A percentile compares a stretch with the other conserved stretches of the same genome.
phyloP scores from a whole-genome alignment of 2,797 vertebrate species.

The Thripadectes ignobilis region DNA sequence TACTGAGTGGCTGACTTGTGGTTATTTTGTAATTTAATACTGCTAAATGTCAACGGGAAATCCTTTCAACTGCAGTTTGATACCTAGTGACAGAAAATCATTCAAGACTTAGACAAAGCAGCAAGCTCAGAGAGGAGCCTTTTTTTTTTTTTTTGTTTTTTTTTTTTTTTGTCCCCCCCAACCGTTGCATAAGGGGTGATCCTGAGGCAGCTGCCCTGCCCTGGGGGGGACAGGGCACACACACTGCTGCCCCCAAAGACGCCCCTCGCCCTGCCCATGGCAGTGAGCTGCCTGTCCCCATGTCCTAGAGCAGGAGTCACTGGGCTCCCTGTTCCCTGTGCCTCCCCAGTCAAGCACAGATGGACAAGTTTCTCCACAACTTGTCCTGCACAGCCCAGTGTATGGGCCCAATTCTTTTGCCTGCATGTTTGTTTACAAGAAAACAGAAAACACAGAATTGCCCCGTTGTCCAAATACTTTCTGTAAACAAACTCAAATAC shows the following conservation, averaged over 20 bases:
- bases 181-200: constrained; percentile 51
- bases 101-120: constrained; percentile 70
- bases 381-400: background rate
- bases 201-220: constrained; percentile 41
- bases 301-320: background rate
- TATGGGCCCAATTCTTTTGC: background rate
- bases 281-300: background rate
- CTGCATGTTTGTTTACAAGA: background rate
- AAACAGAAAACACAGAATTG: background rate
- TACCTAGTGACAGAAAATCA: constrained; percentile 75
- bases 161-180: background rate
- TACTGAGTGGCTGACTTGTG: constrained; percentile 75
- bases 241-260: background rate
- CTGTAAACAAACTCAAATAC: background rate
- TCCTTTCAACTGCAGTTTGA: constrained; percentile 75
- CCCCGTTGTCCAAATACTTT: background rate
- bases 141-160: constrained; percentile 35
- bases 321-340: background rate
- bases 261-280: background rate
- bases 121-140: constrained; percentile 42
- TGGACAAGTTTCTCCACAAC: background rate
- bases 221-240: background rate
- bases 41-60: constrained; percentile 77
- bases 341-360: background rate
- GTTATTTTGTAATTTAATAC: constrained; percentile 78